phyloP scores from a whole-genome alignment of 2,797 vertebrate species.

The Clangula hyemalis region DNA sequence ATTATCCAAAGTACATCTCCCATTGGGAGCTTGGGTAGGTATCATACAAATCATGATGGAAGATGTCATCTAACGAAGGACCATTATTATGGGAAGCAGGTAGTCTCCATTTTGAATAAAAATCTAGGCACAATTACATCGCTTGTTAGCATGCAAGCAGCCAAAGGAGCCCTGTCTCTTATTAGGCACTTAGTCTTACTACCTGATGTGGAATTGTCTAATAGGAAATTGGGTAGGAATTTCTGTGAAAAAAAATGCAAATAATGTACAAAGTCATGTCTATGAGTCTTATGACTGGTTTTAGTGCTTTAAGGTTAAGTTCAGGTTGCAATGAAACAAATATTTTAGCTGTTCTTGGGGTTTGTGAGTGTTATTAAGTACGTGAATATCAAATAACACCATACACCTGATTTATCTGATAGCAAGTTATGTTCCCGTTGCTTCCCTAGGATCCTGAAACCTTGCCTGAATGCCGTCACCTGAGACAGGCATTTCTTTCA shows the following conservation, averaged over 20 bases:
- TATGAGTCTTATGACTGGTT: background rate
- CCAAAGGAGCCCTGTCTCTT: background rate
- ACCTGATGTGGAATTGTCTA: background rate
- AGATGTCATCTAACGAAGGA: slow-evolving; percentile 39
- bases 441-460: background rate
- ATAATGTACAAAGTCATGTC: background rate
- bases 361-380: background rate
- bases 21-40: slow-evolving; percentile 11
- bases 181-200: background rate
- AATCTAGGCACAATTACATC: slow-evolving; percentile 18
- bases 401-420: background rate
- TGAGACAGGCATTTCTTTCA: background rate
- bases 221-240: background rate
- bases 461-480: background rate
- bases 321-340: background rate
- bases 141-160: slow-evolving; percentile 4
- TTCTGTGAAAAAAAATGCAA: background rate
- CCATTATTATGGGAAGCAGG: slow-evolving; percentile 46
- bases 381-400: background rate
- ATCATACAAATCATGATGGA: slow-evolving; percentile 7
- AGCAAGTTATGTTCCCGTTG: background rate
- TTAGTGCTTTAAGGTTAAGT: background rate
- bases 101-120: slow-evolving; percentile 47
- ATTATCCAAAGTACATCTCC: slow-evolving; percentile 45
- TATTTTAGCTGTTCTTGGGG: background rate